Evolutionary conservation across 2,113 vertebrate species (phyloP).

Genomic region (Phoenicopterus ruber): DNA sequence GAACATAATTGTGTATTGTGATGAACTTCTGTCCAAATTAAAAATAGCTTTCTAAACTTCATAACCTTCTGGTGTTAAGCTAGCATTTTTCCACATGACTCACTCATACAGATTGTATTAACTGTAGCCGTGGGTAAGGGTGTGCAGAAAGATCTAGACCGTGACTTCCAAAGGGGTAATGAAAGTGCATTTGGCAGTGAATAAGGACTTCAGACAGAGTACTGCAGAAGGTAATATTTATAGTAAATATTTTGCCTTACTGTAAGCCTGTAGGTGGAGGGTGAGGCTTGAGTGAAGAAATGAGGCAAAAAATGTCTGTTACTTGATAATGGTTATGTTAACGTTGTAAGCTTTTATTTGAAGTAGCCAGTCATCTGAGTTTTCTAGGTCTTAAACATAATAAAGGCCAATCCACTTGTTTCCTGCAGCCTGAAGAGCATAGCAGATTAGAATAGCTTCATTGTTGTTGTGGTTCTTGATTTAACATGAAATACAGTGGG

Average conservation of each 20-base stretch:
- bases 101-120: background rate
- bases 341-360: background rate
- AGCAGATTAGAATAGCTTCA: background rate
- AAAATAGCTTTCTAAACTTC: slow-evolving; percentile 1
- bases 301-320: background rate
- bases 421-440: background rate
- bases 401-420: background rate
- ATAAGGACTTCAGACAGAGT: background rate
- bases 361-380: background rate
- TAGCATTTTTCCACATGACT: background rate
- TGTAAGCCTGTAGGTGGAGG: background rate
- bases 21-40: background rate
- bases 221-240: background rate
- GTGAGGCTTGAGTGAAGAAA: background rate
- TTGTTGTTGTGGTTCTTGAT: background rate
- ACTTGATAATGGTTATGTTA: background rate
- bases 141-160: background rate
- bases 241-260: background rate
- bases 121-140: background rate
- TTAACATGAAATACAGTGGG: background rate
- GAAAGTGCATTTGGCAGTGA: background rate
- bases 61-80: background rate
- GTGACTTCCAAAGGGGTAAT: background rate
- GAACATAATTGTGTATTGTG: background rate
- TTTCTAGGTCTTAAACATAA: background rate